Base-by-base conservation (phyloP, 2,888 invertebrate genomes). In the Drosophila eohydei region DNA sequence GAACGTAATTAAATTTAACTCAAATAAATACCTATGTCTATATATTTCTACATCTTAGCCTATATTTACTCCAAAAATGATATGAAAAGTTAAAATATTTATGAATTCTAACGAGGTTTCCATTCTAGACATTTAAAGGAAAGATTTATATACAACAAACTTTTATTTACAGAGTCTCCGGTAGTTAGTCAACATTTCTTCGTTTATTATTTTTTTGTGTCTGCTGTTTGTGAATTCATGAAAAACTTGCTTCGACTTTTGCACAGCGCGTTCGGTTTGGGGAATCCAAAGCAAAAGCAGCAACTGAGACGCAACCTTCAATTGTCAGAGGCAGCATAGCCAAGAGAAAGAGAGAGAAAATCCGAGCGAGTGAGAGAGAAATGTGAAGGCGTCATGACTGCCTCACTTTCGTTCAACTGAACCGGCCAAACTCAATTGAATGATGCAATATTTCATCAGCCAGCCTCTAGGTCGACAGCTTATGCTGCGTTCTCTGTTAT, bases 391-490 rank as follows among this genome's bases (percentile, higher is more conserved):
- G 77, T 64, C 69, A 54, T 59, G 2, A 59, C 46, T 70, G 56
- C 87, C 79, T 81, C 84, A 89, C 77, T 87, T 78, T 88, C 83
- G 34, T 77, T 71, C 28, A n/a, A 28, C 77, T 62, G 64, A 55
- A 75, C 57, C 36, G 21, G 36, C 74, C 59, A 60, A 54, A 74
- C 60, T 14, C 16, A 66, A 66, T 57, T 76, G 74, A 63, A 74
- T 90, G 90, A 90, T 91, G 90, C 90, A 90, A 90, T 88, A 70
- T 89, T 89, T 83, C 91, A 81, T 87, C 83, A 90, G 78, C 70
- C 80, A 84, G 48, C 26, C 11, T 16, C 46, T 41, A 48, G 48
- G 9, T 30, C 44, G 1, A 16, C 62, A 26, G 26, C 28, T 14
- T 9, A 61, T 43, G 26, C 9, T 52, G 7, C 9, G 46, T 48